Percentiles rank a stretch among this genome's conserved stretches.
Conservation (phyloP, 1,140 invertebrate species). For the Hydropsyche tenuis region DNA sequence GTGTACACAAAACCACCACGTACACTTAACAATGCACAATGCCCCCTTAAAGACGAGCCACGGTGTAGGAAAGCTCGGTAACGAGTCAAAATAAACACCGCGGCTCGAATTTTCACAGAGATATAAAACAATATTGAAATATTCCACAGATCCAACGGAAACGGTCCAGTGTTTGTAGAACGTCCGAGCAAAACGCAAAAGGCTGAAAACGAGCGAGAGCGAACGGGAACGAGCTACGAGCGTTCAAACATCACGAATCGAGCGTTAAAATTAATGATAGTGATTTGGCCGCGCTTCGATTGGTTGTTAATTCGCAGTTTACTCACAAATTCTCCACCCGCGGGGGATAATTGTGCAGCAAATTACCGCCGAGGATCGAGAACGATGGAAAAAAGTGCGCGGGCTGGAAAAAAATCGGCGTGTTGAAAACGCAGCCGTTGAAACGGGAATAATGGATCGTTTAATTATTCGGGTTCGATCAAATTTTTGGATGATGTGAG, state of each 20-base stretch:
- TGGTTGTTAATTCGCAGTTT: slow-evolving; percentile 63
- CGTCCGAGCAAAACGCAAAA: not conserved
- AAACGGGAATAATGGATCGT: too few species aligned
- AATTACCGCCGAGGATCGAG: slow-evolving; percentile 55
- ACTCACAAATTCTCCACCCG: slow-evolving; percentile 60
- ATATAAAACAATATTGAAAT: too few species aligned
- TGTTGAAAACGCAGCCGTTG: slow-evolving; percentile 54
- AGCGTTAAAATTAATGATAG: slow-evolving; percentile 57
- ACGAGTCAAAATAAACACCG: too few species aligned
- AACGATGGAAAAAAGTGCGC: not conserved
- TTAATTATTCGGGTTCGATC: too few species aligned
- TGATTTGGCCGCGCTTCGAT: slow-evolving; percentile 61
- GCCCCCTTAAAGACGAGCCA: too few species aligned
- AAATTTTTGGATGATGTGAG: too few species aligned
- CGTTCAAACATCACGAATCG: slow-evolving; percentile 50
- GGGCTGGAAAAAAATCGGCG: slow-evolving; percentile 52
- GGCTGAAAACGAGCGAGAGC: not conserved
- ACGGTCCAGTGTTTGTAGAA: too few species aligned
- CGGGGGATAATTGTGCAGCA: slow-evolving; percentile 58
- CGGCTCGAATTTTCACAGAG: too few species aligned
- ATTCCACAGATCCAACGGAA: too few species aligned
- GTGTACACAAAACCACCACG: too few species aligned
- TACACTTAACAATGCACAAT: too few species aligned
- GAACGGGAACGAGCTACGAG: slow-evolving; percentile 22
- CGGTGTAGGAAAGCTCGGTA: too few species aligned